Evolutionary conservation across 2,888 invertebrate species (phyloP), one percentile per base, ranked within the genome.

Genomic region (Torymus tubicola): DNA sequence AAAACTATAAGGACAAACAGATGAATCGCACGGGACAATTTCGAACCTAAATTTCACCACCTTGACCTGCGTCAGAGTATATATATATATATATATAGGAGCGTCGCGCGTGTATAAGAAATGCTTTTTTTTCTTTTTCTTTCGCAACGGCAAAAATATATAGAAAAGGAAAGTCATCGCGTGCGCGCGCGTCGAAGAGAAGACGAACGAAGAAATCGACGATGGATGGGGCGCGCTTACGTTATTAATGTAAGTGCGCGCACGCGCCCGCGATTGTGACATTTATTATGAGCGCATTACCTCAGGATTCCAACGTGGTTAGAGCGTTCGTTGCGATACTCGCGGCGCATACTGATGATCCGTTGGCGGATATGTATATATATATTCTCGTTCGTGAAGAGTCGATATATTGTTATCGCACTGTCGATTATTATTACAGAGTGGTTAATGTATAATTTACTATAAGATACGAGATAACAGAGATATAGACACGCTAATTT

Each of bases 81-180:
- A n/a, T n/a, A n/a, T n/a, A n/a, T n/a, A n/a, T n/a, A n/a, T n/a
- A n/a, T n/a, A n/a, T n/a, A 52, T 8, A 0, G 14, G 31, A 74
- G 63, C 8, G 42, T 8, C 42, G 42, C 8, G 3, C 8, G 8
- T 31, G 8, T 42, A 24, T 8, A 0, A 14, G 31, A 74, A 58
- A 67, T 24, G 2, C 2, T 21, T 21, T 21, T 21, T 21, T 21
- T 21, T 21, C 57, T 75, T 75, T 72, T 57, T 64, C 57, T 76
- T 55, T 70, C 67, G 67, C 60, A 79, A 72, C n/a, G 68, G 50
- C n/a, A 24, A 72, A 72, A 75, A 71, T 79, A 75, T 71, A 81
- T 79, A 75, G 74, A 81, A 78, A 71, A 77, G 72, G 73, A 81
- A 81, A 81, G 81, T 78, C 70, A 78, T 74, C 50, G 60, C 50